phyloP scores from a whole-genome alignment of 2,797 vertebrate species.

The Carapus acus region DNA sequence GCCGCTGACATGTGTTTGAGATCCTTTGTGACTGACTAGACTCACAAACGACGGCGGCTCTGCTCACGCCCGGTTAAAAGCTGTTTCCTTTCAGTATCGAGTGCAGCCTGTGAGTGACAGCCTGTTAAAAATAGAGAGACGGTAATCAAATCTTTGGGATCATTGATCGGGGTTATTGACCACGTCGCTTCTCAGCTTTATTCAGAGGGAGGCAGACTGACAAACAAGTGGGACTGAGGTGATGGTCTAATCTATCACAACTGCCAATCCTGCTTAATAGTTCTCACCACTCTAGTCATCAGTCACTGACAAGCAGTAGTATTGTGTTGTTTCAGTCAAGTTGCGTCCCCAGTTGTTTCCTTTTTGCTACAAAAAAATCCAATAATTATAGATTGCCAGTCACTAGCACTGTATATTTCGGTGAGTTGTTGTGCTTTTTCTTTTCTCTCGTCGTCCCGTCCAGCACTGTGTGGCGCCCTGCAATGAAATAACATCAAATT shows the following conservation, averaged over 20 bases:
- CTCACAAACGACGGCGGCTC: slow-evolving; percentile 31
- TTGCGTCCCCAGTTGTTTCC: slow-evolving; percentile 10
- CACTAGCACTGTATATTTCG: too few relatives aligned
- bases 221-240: slow-evolving; percentile 48
- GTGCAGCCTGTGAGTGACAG: slow-evolving; percentile 64
- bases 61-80: slow-evolving; percentile 44
- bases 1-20: slow-evolving; percentile 39
- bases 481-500: too few relatives aligned
- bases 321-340: slow-evolving; percentile 15
- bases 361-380: slow-evolving; percentile 13
- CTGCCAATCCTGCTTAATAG: slow-evolving; percentile 57
- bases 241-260: slow-evolving; percentile 60
- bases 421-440: too few relatives aligned
- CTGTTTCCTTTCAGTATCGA: slow-evolving; percentile 51
- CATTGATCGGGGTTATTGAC: slow-evolving; percentile 66
- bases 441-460: too few relatives aligned
- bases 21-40: slow-evolving; percentile 46
- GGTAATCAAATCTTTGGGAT: slow-evolving; percentile 55
- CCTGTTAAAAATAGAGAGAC: slow-evolving; percentile 44
- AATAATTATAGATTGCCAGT: too few relatives aligned
- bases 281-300: slow-evolving; percentile 32
- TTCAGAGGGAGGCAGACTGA: slow-evolving; percentile 31
- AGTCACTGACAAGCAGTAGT: slow-evolving; percentile 24
- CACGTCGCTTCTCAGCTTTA: slow-evolving; percentile 33
- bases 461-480: too few relatives aligned